Evolutionary conservation across 2,888 invertebrate species (phyloP).

Genomic region (Helicoverpa assulta): DNA sequence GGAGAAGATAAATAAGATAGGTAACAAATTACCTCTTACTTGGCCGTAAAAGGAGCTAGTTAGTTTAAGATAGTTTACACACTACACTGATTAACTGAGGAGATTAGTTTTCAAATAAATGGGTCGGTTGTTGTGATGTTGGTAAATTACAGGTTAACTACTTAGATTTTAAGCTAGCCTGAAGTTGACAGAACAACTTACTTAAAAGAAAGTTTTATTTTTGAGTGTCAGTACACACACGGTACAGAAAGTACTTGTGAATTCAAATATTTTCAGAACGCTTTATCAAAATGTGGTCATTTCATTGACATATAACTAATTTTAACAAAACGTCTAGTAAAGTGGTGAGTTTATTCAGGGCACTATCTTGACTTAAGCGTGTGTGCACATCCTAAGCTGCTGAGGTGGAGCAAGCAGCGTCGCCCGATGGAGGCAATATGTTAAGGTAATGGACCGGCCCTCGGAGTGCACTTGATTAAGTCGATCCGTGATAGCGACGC

Average conservation of each 20-base stretch:
- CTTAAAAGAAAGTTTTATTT: too few relatives aligned
- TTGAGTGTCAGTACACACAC: too few relatives aligned
- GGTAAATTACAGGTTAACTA: not conserved
- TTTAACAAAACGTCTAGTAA: conserved; percentile 31
- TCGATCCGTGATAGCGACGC: conserved; percentile 74
- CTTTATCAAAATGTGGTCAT: not conserved
- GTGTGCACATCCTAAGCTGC: conserved; percentile 52
- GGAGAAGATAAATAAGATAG: conserved; percentile 53
- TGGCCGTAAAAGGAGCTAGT: conserved; percentile 32
- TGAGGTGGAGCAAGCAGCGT: conserved; percentile 53
- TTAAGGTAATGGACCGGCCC: conserved; percentile 77
- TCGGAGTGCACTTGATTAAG: conserved; percentile 81
- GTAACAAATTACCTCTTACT: conserved; percentile 50
- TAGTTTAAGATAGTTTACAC: conserved; percentile 35
- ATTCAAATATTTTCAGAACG: not conserved
- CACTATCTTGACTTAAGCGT: conserved; percentile 44
- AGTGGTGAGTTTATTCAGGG: conserved; percentile 14
- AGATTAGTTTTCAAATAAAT: conserved; percentile 7
- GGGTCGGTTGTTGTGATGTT: not conserved
- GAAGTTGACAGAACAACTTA: too few relatives aligned
- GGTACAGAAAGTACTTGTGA: too few relatives aligned
- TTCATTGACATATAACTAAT: too few relatives aligned
- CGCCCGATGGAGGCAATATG: conserved; percentile 75
- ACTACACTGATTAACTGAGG: conserved; percentile 27
- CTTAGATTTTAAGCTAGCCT: not conserved